Evolutionary conservation across 37 sponge, comb jelly and placozoan genomes (phyloP).

Genomic region (Mnemiopsis leidyi): DNA sequence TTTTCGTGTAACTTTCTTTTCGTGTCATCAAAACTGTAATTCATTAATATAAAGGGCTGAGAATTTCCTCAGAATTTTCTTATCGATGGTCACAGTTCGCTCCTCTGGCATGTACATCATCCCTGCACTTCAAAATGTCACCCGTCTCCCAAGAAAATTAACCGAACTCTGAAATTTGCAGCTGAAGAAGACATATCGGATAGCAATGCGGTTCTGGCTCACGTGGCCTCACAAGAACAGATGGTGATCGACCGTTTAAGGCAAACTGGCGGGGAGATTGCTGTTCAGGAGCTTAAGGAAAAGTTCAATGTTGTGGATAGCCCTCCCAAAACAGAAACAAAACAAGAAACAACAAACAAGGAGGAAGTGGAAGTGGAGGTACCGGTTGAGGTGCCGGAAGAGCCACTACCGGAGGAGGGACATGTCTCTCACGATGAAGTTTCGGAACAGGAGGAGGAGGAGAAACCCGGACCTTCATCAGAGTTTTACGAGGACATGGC

Average conservation of each 20-base stretch:
- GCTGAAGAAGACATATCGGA: constrained; percentile 44
- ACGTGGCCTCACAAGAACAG: constrained; percentile 50
- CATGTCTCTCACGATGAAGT: neutral
- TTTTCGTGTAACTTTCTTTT: no score
- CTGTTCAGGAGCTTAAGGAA: constrained; percentile 13
- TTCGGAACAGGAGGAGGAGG: neutral
- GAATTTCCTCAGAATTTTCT: no score
- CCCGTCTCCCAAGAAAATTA: no score
- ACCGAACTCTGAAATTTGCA: neutral
- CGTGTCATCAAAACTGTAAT: no score
- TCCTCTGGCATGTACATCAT: no score
- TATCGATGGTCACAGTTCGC: no score
- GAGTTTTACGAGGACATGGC: constrained; percentile 51
- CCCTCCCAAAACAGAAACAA: neutral
- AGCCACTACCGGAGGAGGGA: neutral
- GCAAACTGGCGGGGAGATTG: constrained; percentile 32
- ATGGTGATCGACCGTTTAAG: constrained; percentile 4
- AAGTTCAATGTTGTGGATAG: neutral
- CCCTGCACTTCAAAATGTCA: no score
- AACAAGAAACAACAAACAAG: neutral
- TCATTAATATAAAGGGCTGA: no score
- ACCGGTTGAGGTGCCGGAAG: neutral
- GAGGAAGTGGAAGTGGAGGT: neutral
- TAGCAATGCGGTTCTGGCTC: constrained; percentile 34
- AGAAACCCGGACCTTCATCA: neutral